phyloP scores from a whole-genome alignment of 2,797 vertebrate species.

The Microtus californicus region DNA sequence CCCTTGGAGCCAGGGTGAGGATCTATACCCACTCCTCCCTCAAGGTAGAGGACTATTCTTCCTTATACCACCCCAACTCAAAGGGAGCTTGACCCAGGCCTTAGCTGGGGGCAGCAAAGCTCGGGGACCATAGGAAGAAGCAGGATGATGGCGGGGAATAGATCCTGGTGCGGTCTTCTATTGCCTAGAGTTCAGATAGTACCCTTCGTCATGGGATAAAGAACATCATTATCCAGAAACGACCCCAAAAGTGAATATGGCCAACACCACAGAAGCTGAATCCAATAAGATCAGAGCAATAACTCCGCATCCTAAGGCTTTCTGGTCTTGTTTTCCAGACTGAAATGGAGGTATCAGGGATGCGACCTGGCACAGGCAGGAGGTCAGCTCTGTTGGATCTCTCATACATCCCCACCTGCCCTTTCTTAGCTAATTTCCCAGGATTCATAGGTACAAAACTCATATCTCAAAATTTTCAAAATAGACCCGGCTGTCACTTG shows the following conservation, averaged over 20 bases:
- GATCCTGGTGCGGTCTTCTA: background rate
- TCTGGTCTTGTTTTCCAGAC: background rate
- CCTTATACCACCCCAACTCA: background rate
- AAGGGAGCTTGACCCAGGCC: background rate
- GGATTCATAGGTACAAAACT: background rate
- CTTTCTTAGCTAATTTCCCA: background rate
- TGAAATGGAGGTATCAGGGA: background rate
- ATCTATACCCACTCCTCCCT: background rate
- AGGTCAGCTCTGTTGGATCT: background rate
- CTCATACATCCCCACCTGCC: background rate
- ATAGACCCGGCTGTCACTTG: background rate
- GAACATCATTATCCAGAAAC: background rate
- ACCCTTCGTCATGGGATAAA: background rate
- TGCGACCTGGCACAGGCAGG: background rate
- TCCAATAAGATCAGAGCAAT: background rate
- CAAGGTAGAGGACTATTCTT: background rate
- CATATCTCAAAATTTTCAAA: background rate
- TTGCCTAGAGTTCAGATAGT: background rate
- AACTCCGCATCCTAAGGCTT: background rate
- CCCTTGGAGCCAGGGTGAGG: background rate
- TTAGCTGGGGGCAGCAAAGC: background rate
- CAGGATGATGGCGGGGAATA: background rate
- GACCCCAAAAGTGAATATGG: fast-evolving
- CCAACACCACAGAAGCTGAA: background rate
- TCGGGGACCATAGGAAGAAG: background rate